Evolutionary conservation across 2,888 invertebrate genomes (phyloP).

Genomic region (Drosophila prostipennis): DNA sequence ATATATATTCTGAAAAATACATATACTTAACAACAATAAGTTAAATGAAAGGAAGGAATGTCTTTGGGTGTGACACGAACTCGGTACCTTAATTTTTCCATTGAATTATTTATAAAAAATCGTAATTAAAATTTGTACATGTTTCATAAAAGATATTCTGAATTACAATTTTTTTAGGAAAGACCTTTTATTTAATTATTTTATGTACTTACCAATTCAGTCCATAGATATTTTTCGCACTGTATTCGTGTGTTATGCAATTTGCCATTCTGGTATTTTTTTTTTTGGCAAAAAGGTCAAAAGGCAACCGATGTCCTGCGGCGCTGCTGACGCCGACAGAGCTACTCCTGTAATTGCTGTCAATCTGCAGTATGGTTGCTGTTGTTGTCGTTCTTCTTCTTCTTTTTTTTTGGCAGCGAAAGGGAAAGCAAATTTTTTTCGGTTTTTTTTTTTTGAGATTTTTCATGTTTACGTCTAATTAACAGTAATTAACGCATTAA

Average conservation of each 20-base stretch:
- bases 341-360: constrained; percentile 66
- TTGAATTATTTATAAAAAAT: too few relatives aligned
- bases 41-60: too few relatives aligned
- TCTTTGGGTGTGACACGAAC: too few relatives aligned
- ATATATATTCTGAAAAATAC: too few relatives aligned
- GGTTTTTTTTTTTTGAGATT: constrained; percentile 22
- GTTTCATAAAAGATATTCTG: too few relatives aligned
- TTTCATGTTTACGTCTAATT: constrained; percentile 70
- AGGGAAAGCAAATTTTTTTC: constrained; percentile 57
- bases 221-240: background rate
- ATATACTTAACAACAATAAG: too few relatives aligned
- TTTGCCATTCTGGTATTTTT: constrained; percentile 23
- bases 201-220: too few relatives aligned
- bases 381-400: constrained; percentile 9
- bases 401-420: constrained; percentile 40
- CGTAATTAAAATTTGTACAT: too few relatives aligned
- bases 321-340: constrained; percentile 25
- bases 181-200: too few relatives aligned
- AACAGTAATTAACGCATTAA: constrained; percentile 73
- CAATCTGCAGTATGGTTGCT: constrained; percentile 45
- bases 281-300: constrained; percentile 33
- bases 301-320: constrained; percentile 38
- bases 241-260: constrained; percentile 16
- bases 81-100: too few relatives aligned
- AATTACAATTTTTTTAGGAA: too few relatives aligned